Evolutionary conservation across 2,888 invertebrate genomes (phyloP).

Genomic region (Orthonychiurus folsomi): DNA sequence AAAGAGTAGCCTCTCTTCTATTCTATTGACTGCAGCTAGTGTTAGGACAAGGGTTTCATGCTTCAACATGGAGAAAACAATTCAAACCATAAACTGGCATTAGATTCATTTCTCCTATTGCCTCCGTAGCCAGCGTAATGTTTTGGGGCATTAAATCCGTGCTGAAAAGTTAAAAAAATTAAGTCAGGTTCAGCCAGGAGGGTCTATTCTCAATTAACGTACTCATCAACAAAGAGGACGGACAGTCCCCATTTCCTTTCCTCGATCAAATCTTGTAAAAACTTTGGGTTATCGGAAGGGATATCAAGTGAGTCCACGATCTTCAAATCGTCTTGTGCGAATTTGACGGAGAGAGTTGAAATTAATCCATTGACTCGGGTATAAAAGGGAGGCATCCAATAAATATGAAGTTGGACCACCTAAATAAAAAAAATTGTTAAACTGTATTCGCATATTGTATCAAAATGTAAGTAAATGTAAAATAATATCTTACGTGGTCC

Average conservation of each 20-base stretch:
- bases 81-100: constrained; percentile 93
- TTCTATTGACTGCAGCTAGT: constrained; percentile 66
- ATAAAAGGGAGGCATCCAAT: constrained; percentile 81
- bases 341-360: constrained; percentile 75
- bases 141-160: constrained; percentile 79
- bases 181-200: no score
- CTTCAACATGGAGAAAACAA: constrained; percentile 92
- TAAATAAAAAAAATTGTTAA: not conserved
- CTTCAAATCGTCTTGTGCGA: constrained; percentile 87
- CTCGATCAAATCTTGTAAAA: constrained; percentile 68
- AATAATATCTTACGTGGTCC: constrained; percentile 65
- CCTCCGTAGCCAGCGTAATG: constrained; percentile 69
- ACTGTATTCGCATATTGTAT: no score
- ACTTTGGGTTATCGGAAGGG: constrained; percentile 69
- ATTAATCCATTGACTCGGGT: constrained; percentile 69
- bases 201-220: constrained; percentile 45
- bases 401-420: constrained; percentile 82
- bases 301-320: constrained; percentile 77
- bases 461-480: no score
- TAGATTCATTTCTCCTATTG: constrained; percentile 72
- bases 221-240: constrained; percentile 85
- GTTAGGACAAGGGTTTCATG: constrained; percentile 87
- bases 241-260: constrained; percentile 92
- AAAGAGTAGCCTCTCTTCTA: constrained; percentile 67
- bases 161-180: constrained; percentile 50